phyloP scores from a whole-genome alignment of 2,888 invertebrate genomes.

The Cryptocheilus praepositus region DNA sequence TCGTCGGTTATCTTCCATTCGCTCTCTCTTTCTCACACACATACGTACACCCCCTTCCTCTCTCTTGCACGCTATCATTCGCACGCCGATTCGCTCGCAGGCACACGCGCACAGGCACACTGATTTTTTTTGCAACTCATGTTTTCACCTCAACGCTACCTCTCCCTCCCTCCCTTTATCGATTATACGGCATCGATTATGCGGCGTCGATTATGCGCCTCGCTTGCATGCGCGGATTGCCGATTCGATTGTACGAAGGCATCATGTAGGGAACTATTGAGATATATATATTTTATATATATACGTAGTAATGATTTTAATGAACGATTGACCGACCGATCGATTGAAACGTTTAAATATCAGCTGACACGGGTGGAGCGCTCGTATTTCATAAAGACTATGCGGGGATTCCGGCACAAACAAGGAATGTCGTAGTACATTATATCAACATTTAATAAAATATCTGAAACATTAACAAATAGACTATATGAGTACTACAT shows the following conservation, averaged over 20 bases:
- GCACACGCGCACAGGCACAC: background rate
- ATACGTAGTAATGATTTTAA: slow-evolving; percentile 38
- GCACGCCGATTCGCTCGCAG: slow-evolving; percentile 1
- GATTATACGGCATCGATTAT: slow-evolving; percentile 29
- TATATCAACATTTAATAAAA: slow-evolving; percentile 74
- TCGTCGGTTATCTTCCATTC: slow-evolving; percentile 1
- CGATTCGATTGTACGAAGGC: slow-evolving; percentile 64
- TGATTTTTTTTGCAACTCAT: background rate
- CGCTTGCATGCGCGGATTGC: slow-evolving; percentile 44
- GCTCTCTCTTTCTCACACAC: slow-evolving; percentile 8
- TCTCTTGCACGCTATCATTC: slow-evolving; percentile 20
- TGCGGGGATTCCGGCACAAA: slow-evolving; percentile 63
- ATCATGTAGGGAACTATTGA: slow-evolving; percentile 54
- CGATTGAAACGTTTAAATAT: slow-evolving; percentile 47
- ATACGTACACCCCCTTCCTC: slow-evolving; percentile 13
- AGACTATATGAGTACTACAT: slow-evolving; percentile 71
- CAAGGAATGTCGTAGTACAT: slow-evolving; percentile 73
- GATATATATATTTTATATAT: slow-evolving; percentile 38
- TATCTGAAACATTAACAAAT: slow-evolving; percentile 74
- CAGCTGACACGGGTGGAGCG: slow-evolving; percentile 58
- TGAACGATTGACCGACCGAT: slow-evolving; percentile 56
- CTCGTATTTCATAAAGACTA: slow-evolving; percentile 53
- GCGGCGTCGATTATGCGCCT: slow-evolving; percentile 25
- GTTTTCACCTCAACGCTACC: background rate
- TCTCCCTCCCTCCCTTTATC: background rate